A percentile compares a stretch with the other conserved stretches of the same genome.
Evolutionary conservation across 1,140 invertebrate species (phyloP).

Genomic region (Drosophila arizonae): DNA sequence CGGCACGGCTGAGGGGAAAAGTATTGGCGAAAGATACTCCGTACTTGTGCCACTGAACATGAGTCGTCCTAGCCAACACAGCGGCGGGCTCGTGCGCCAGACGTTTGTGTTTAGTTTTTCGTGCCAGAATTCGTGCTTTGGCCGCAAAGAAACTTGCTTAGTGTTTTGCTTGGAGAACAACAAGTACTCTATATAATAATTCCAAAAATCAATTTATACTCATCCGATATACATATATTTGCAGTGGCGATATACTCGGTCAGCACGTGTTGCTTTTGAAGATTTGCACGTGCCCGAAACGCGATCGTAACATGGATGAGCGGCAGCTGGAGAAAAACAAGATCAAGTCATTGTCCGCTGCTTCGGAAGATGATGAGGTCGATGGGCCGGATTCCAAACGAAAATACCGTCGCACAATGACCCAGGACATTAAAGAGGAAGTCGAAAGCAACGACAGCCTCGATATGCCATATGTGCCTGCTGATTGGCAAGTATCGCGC

Average conservation of each 20-base stretch:
- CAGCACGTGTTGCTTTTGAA: conserved; percentile 70
- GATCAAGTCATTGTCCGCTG: conserved; percentile 30
- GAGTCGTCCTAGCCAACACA: conserved; percentile 39
- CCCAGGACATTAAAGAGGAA: conserved; percentile 50
- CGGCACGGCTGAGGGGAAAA: conserved; percentile 66
- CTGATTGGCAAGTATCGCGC: conserved; percentile 52
- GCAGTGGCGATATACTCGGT: conserved; percentile 71
- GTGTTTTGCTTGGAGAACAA: conserved; percentile 70
- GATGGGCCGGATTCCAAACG: conserved; percentile 34
- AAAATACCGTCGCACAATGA: conserved; percentile 24
- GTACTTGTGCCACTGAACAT: conserved; percentile 69
- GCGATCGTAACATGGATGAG: conserved; percentile 65
- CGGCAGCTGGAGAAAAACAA: conserved; percentile 42
- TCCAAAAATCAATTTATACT: not conserved
- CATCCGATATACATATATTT: conserved; percentile 4
- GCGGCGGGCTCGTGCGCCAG: conserved; percentile 50
- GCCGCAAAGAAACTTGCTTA: conserved; percentile 69
- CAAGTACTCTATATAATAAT: conserved; percentile 34
- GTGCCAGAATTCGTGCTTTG: conserved; percentile 78
- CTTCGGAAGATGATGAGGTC: conserved; percentile 46
- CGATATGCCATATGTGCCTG: conserved; percentile 1
- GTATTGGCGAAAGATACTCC: conserved; percentile 74
- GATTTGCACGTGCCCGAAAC: conserved; percentile 77
- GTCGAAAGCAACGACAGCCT: conserved; percentile 55
- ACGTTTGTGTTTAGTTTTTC: conserved; percentile 73